phyloP scores from a whole-genome alignment of 2,797 vertebrate genomes.

The Rousettus madagascariensis region DNA sequence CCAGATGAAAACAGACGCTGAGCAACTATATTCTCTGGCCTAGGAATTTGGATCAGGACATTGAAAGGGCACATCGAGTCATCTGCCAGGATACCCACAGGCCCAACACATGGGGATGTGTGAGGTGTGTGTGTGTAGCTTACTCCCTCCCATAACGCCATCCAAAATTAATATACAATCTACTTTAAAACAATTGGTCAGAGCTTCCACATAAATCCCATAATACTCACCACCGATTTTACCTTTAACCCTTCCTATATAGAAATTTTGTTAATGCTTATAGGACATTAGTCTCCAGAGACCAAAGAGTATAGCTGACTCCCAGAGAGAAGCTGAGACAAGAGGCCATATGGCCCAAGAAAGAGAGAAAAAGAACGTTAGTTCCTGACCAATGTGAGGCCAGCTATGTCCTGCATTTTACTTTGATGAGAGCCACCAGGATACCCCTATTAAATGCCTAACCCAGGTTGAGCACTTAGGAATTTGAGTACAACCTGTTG shows the following conservation, averaged over 20 bases:
- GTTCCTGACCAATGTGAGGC: neutral
- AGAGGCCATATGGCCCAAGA: neutral
- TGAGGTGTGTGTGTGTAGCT: neutral
- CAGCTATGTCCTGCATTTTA: neutral
- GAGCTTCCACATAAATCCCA: neutral
- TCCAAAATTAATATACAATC: neutral
- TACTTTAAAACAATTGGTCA: neutral
- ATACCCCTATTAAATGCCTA: neutral
- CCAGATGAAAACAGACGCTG: neutral
- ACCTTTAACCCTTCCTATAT: neutral
- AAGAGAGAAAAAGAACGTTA: neutral
- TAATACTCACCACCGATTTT: neutral
- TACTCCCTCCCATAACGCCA: neutral
- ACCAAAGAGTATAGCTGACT: neutral
- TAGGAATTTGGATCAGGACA: neutral
- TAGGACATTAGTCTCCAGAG: neutral
- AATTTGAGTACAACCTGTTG: too few relatives aligned
- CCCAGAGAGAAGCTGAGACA: neutral
- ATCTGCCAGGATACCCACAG: neutral
- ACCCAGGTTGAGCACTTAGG: neutral
- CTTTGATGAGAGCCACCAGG: neutral
- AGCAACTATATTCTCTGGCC: neutral
- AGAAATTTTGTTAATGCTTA: constrained; percentile 29
- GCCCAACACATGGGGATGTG: fast-evolving
- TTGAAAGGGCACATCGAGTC: neutral